phyloP scores from a whole-genome alignment of 1,140 invertebrate genomes.

The Scaptodrosophila lebanonensis region DNA sequence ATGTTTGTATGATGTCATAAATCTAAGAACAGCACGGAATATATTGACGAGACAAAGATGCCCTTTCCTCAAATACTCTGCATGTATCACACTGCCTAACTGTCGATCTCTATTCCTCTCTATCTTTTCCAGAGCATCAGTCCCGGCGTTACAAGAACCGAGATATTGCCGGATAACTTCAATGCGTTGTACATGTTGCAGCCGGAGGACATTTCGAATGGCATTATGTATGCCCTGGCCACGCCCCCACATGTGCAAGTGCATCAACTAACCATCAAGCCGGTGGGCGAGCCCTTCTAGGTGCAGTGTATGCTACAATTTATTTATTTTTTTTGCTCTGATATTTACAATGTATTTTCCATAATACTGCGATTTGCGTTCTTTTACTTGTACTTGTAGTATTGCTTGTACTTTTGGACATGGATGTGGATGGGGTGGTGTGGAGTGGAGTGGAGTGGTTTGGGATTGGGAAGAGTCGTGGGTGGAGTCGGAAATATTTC shows the following conservation, averaged over 20 bases:
- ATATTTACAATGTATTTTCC: too few relatives aligned
- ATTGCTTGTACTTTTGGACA: too few relatives aligned
- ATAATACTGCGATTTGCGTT: too few relatives aligned
- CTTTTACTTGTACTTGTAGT: too few relatives aligned
- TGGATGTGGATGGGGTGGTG: too few relatives aligned
- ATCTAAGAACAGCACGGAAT: too few relatives aligned
- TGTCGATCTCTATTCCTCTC: background rate
- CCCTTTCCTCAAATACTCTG: background rate
- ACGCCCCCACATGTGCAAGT: conserved; percentile 81
- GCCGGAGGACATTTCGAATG: conserved; percentile 79
- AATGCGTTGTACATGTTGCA: conserved; percentile 44
- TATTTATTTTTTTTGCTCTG: background rate
- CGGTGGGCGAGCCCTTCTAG: conserved; percentile 61
- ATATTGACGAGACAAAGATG: too few relatives aligned
- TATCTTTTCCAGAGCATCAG: conserved; percentile 76
- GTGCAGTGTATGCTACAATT: background rate
- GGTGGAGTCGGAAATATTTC: too few relatives aligned
- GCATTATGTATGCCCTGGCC: conserved; percentile 79
- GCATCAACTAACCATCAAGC: conserved; percentile 75
- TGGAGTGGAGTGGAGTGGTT: too few relatives aligned
- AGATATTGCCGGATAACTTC: conserved; percentile 76
- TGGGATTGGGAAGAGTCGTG: conserved; percentile 3
- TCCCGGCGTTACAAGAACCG: conserved; percentile 80
- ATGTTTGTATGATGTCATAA: too few relatives aligned
- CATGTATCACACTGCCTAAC: background rate